Conservation (phyloP, 2,797 vertebrate genomes). For the Eleutherodactylus coqui region DNA sequence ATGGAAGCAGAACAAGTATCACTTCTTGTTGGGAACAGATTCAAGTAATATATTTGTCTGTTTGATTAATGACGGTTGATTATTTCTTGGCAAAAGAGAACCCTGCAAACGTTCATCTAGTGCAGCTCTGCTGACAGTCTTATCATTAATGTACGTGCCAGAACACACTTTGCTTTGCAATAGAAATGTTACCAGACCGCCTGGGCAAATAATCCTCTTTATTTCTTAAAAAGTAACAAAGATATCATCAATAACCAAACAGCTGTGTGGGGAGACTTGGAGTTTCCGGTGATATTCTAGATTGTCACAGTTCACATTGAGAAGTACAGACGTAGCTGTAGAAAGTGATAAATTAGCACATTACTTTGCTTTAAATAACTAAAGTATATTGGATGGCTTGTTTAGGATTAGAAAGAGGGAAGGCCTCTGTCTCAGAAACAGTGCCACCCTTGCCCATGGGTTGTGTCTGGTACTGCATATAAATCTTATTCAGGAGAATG, state of each 20-base stretch:
- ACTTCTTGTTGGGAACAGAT: slow-evolving; percentile 34
- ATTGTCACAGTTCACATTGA: background rate
- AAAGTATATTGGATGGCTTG: background rate
- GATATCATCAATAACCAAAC: slow-evolving; percentile 29
- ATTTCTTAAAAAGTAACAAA: slow-evolving; percentile 15
- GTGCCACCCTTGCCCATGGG: background rate
- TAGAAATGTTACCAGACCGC: background rate
- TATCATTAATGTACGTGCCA: background rate
- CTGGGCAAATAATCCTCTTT: background rate
- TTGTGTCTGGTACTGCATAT: background rate
- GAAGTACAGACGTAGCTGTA: background rate
- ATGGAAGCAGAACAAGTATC: slow-evolving; percentile 41
- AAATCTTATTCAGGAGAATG: background rate
- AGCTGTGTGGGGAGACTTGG: background rate
- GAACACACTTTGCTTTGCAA: slow-evolving; percentile 1
- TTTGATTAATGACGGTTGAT: slow-evolving; percentile 58
- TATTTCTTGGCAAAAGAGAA: slow-evolving; percentile 42
- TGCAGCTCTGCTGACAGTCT: slow-evolving; percentile 12
- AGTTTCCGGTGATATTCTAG: background rate
- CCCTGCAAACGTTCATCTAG: slow-evolving; percentile 3
- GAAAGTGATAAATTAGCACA: background rate
- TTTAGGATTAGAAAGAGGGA: background rate
- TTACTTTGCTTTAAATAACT: background rate
- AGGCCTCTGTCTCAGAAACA: background rate
- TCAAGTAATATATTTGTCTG: slow-evolving; percentile 60